Percentiles rank a stretch among this genome's conserved stretches.
Evolutionary conservation across 2,113 vertebrate species (phyloP).

Genomic region (Numida meleagris): DNA sequence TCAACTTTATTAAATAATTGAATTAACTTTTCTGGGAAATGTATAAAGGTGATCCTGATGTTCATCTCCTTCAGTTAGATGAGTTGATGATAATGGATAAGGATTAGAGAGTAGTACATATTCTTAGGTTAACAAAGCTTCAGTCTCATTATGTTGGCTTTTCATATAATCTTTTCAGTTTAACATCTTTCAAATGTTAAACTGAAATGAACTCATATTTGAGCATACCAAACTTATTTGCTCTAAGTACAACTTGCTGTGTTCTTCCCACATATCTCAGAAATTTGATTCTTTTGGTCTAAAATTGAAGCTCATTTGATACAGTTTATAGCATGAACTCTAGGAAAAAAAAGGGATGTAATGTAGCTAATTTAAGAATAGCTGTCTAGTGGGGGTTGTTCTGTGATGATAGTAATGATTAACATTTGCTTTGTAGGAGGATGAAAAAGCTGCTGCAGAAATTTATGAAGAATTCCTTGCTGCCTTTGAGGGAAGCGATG

Average conservation of each 20-base stretch:
- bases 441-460: constrained; percentile 97
- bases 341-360: neutral
- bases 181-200: neutral
- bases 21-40: neutral
- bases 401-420: constrained; percentile 46
- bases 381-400: neutral
- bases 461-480: constrained; percentile 99
- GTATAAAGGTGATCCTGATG: neutral
- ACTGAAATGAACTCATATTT: neutral
- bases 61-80: neutral
- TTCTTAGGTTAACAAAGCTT: neutral
- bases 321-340: constrained; percentile 1
- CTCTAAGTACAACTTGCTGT: fast-evolving
- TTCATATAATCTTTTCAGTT: neutral
- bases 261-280: neutral
- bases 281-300: neutral
- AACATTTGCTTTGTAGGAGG: constrained; percentile 84
- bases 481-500: constrained; percentile 96
- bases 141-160: neutral
- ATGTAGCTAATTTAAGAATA: constrained; percentile 31
- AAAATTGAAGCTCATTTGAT: neutral
- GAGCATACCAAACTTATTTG: neutral
- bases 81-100: fast-evolving
- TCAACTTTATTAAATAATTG: neutral
- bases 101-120: no score